phyloP scores from a whole-genome alignment of 2,113 vertebrate species.

The Oreotrochilus melanogaster region DNA sequence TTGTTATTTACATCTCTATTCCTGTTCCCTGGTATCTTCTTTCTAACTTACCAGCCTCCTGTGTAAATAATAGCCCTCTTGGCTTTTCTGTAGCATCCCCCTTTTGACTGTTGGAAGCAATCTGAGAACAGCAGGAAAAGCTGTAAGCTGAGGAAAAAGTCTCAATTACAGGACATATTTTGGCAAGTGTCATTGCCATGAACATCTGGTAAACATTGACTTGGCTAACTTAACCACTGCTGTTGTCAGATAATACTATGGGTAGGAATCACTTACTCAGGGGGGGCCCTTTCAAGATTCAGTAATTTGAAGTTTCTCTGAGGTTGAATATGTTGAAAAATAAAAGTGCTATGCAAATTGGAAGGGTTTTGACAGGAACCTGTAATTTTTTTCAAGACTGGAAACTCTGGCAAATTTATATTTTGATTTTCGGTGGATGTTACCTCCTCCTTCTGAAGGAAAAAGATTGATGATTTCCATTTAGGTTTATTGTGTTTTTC shows the following conservation, averaged over 20 bases:
- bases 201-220: constrained; percentile 32
- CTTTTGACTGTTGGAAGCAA: constrained; percentile 10
- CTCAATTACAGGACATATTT: constrained; percentile 40
- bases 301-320: not conserved
- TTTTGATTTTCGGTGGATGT: constrained; percentile 1
- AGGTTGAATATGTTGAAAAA: not conserved
- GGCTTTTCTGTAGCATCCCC: not conserved
- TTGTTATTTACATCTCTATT: not conserved
- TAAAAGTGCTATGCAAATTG: not conserved
- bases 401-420: not conserved
- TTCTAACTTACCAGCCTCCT: not conserved
- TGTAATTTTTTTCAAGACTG: not conserved
- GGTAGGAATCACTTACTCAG: not conserved
- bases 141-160: not conserved
- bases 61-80: not conserved
- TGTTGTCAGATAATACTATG: not conserved
- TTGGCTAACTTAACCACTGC: not conserved
- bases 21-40: not conserved
- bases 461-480: not conserved
- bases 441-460: not conserved
- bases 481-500: not conserved
- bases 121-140: constrained; percentile 23
- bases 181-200: not conserved
- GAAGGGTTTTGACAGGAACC: not conserved
- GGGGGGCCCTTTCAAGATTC: not conserved